Evolutionary conservation across 2,113 vertebrate genomes (phyloP).

Genomic region (Apodemus sylvaticus): DNA sequence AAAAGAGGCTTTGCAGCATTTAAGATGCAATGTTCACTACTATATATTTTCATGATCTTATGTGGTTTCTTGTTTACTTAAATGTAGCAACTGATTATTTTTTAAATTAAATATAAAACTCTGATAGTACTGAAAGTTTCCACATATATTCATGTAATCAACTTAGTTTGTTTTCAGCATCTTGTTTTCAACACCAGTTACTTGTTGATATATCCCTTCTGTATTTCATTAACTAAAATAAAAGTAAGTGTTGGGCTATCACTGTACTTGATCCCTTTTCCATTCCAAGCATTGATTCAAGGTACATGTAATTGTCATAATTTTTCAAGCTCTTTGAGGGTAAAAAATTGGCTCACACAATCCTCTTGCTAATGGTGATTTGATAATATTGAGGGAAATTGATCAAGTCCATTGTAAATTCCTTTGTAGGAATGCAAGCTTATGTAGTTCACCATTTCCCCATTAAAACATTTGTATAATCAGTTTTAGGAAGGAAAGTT

Average conservation of each 20-base stretch:
- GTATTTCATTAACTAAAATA: neutral
- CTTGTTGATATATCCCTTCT: neutral
- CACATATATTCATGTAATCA: neutral
- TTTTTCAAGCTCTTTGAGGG: neutral
- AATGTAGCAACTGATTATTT: neutral
- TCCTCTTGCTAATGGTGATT: neutral
- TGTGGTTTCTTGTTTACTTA: neutral
- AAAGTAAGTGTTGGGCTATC: neutral
- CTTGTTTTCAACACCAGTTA: neutral
- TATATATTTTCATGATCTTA: neutral
- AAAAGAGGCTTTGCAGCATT: neutral
- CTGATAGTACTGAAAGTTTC: neutral
- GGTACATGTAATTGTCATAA: neutral
- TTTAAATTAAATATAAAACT: neutral
- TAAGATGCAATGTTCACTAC: neutral
- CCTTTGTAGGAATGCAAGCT: neutral
- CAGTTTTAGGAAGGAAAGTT: neutral
- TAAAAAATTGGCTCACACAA: neutral
- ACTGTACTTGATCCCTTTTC: neutral
- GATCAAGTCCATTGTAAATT: neutral
- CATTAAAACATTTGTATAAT: neutral
- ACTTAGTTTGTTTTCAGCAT: neutral
- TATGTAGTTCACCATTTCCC: neutral
- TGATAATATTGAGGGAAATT: neutral
- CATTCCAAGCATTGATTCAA: neutral